These are phyloP conservation scores for Gambusia affinis DNA, from an alignment of 2,113 vertebrate species.

Conservation along the genomic window DNA sequence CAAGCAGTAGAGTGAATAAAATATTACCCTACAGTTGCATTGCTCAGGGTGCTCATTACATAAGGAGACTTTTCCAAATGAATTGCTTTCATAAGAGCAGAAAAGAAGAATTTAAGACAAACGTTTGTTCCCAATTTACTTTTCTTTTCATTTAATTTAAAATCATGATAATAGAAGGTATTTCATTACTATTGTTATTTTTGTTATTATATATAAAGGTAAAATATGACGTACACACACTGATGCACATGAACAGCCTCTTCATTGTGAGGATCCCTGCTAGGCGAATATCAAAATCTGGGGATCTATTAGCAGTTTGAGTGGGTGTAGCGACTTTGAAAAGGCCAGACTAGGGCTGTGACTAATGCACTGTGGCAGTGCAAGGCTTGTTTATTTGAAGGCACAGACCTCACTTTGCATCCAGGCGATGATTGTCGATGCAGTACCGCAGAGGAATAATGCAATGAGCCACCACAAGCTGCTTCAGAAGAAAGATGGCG, in stretches of 20 bases:
- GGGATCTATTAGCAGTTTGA: conserved; percentile 64
- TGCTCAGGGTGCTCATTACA: conserved; percentile 51
- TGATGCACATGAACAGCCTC: conserved; percentile 3
- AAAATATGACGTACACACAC: not conserved
- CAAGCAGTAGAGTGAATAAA: conserved; percentile 40
- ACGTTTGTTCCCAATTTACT: conserved; percentile 2
- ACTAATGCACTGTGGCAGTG: conserved; percentile 67
- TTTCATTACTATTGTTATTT: not conserved
- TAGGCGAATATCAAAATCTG: conserved; percentile 57
- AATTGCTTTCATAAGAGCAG: conserved; percentile 31
- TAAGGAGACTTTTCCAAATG: conserved; percentile 48
- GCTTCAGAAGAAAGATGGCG: conserved; percentile 6
- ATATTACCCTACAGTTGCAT: conserved; percentile 45
- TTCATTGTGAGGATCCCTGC: conserved; percentile 34
- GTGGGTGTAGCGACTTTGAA: conserved; percentile 67
- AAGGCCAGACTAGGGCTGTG: conserved; percentile 68
- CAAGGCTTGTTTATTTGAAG: conserved; percentile 65
- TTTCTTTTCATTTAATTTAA: conserved; percentile 8
- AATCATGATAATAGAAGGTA: conserved; percentile 9
- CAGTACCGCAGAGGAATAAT: conserved; percentile 20
- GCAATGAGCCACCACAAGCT: conserved; percentile 26
- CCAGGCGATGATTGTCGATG: conserved; percentile 36
- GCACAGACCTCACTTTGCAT: conserved; percentile 53
- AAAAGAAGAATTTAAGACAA: conserved; percentile 13
- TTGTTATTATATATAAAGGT: conserved; percentile 5